phyloP scores from a whole-genome alignment of 2,888 invertebrate species.

The Eudasyphora cyanicolor region DNA sequence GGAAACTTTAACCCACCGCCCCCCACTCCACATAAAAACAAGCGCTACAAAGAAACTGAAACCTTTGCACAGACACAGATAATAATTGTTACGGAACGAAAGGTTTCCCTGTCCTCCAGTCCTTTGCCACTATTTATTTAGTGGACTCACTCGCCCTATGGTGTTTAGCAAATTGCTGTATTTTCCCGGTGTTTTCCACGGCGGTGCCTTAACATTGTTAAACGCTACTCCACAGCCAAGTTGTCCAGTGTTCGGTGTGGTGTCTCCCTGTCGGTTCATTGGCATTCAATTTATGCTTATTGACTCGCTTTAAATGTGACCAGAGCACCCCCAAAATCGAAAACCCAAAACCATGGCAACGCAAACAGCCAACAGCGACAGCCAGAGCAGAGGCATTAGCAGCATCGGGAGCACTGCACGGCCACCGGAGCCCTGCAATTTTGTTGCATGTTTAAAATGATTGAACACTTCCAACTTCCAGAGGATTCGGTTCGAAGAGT shows the following conservation, averaged over 20 bases:
- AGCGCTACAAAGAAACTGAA: not conserved
- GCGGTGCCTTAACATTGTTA: slow-evolving; percentile 15
- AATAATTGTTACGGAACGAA: slow-evolving; percentile 14
- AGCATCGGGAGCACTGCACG: not conserved
- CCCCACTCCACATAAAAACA: no score
- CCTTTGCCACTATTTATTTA: not conserved
- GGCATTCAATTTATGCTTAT: slow-evolving; percentile 42
- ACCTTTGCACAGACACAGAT: slow-evolving; percentile 15
- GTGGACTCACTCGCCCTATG: not conserved
- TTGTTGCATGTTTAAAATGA: slow-evolving; percentile 56
- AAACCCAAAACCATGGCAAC: not conserved
- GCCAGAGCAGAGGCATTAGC: not conserved
- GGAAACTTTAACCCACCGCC: slow-evolving; percentile 3
- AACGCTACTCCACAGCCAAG: slow-evolving; percentile 1
- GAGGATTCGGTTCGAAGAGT: not conserved
- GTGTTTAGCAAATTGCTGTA: slow-evolving; percentile 47
- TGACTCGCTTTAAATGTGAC: slow-evolving; percentile 60
- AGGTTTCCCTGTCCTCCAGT: not conserved
- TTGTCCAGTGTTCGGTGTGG: not conserved
- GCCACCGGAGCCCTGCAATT: slow-evolving; percentile 10
- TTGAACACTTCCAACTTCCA: slow-evolving; percentile 59
- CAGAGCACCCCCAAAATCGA: slow-evolving; percentile 53
- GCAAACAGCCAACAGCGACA: slow-evolving; percentile 38
- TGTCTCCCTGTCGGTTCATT: not conserved
- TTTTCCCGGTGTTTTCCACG: slow-evolving; percentile 5